These are phyloP conservation scores for Plagodis pulveraria DNA, from an alignment of 2,888 invertebrate species.

Conservation along the genomic window DNA sequence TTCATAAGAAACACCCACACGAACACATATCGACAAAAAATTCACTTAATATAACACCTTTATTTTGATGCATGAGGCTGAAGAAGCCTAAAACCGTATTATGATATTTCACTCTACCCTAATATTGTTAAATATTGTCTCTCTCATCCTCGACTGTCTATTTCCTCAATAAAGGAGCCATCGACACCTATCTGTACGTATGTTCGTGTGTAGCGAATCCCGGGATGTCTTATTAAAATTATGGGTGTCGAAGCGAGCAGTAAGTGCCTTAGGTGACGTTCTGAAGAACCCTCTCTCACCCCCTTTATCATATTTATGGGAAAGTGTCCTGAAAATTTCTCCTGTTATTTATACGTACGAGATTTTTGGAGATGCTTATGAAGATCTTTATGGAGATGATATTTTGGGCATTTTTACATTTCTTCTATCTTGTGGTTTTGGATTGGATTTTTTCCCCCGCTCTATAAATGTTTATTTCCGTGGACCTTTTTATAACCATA, in stretches of 20 bases:
- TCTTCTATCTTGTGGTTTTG: too few species aligned
- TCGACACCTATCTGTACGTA: slow-evolving; percentile 16
- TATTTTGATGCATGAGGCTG: too few species aligned
- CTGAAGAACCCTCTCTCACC: slow-evolving; percentile 42
- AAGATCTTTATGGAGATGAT: slow-evolving; percentile 35
- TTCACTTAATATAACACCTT: too few species aligned
- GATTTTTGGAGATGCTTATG: slow-evolving; percentile 44
- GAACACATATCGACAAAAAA: too few species aligned
- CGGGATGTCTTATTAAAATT: slow-evolving; percentile 44
- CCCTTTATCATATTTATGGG: slow-evolving; percentile 58
- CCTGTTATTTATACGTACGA: slow-evolving; percentile 45
- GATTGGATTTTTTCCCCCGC: too few species aligned
- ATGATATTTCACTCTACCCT: not conserved
- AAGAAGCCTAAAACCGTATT: not conserved
- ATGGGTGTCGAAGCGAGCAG: slow-evolving; percentile 47
- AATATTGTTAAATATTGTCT: not conserved
- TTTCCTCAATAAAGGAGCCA: slow-evolving; percentile 19
- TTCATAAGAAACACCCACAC: too few species aligned
- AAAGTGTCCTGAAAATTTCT: slow-evolving; percentile 53
- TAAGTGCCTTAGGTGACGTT: slow-evolving; percentile 44
- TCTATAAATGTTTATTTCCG: too few species aligned
- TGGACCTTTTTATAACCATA: too few species aligned
- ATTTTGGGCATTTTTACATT: too few species aligned
- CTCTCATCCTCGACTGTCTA: slow-evolving; percentile 7
- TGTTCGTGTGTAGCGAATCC: slow-evolving; percentile 34